Conservation (phyloP, 2,113 vertebrate genomes). For the Thunnus thynnus region DNA sequence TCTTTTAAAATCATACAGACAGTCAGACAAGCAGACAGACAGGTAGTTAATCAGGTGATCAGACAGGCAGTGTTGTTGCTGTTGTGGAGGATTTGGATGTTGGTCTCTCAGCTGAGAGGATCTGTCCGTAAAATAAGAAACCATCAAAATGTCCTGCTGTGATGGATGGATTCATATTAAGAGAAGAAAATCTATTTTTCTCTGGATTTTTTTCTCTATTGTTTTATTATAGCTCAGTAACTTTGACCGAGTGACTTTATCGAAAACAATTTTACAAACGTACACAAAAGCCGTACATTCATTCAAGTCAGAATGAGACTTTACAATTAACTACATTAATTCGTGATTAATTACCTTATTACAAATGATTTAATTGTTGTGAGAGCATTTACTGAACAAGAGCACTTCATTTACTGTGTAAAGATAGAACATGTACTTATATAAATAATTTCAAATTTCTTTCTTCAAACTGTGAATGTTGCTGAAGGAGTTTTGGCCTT, state of each 20-base stretch:
- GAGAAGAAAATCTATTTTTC: conserved; percentile 4
- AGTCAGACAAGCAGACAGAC: neutral
- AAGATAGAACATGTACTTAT: neutral
- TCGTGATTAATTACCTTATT: too few relatives aligned
- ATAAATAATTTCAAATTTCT: neutral
- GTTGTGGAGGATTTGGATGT: neutral
- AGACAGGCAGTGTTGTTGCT: neutral
- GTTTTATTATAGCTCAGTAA: neutral
- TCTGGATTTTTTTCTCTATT: neutral
- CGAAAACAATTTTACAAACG: too few relatives aligned
- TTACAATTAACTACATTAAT: too few relatives aligned
- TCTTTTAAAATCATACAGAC: neutral
- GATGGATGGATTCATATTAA: conserved; percentile 39
- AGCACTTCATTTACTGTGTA: neutral
- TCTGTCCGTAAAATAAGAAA: neutral
- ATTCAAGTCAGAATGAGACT: neutral
- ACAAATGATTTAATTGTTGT: too few relatives aligned
- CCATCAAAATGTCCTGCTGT: conserved; percentile 18
- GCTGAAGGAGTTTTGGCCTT: neutral
- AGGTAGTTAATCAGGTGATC: neutral
- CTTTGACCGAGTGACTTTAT: neutral
- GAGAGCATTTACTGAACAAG: neutral
- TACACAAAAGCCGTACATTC: too few relatives aligned
- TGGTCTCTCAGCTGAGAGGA: conserved; percentile 15
- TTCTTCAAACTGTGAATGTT: neutral